Conservation (phyloP, 2,888 invertebrate genomes). For the Athalia circularis region DNA sequence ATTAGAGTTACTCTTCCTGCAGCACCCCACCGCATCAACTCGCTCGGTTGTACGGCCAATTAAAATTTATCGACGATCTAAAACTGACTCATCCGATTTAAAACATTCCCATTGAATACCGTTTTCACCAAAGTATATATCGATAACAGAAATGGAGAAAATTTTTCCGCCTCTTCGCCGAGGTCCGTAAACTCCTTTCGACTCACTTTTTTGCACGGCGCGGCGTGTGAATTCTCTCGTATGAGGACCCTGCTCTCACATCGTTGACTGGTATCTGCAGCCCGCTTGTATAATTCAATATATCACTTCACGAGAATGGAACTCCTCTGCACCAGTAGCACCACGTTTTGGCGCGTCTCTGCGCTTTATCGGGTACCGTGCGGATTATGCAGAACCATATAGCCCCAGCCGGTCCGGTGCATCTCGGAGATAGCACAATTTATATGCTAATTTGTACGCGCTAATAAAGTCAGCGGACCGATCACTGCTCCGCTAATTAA, state of each 20-base stretch:
- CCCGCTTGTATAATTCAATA: slow-evolving; percentile 34
- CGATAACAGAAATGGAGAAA: too few relatives aligned
- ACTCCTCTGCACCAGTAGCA: background rate
- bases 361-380: slow-evolving; percentile 43
- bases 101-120: too few relatives aligned
- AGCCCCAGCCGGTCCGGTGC: slow-evolving; percentile 50
- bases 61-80: too few relatives aligned
- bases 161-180: too few relatives aligned
- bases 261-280: slow-evolving; percentile 57
- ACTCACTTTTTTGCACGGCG: too few relatives aligned
- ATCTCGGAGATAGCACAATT: slow-evolving; percentile 68
- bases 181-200: too few relatives aligned
- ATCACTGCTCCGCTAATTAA: slow-evolving; percentile 31
- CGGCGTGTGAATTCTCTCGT: background rate
- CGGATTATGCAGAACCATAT: slow-evolving; percentile 69
- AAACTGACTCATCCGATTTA: too few relatives aligned
- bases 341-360: slow-evolving; percentile 26
- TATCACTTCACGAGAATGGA: background rate
- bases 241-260: background rate
- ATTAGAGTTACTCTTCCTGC: too few relatives aligned
- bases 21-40: too few relatives aligned
- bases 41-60: too few relatives aligned
- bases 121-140: too few relatives aligned
- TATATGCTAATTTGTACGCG: slow-evolving; percentile 74
- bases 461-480: slow-evolving; percentile 63